These are phyloP conservation scores for Scelioninae gen. 1 DNA, from an alignment of 2,888 invertebrate genomes.

Conservation along the genomic window DNA sequence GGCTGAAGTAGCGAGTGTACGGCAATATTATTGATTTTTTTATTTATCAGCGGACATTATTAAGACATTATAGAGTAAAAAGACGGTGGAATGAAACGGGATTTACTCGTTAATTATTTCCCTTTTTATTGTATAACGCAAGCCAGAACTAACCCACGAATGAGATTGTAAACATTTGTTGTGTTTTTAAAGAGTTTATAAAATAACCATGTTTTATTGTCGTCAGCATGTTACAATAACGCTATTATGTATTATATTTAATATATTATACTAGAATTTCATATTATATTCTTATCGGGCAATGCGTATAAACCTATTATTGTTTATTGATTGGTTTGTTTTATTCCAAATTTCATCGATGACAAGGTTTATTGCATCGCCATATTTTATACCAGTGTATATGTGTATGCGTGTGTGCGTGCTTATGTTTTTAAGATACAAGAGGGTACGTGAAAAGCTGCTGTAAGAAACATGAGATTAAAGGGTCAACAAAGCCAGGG, in stretches of 20 bases:
- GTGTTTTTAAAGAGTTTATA: slow-evolving; percentile 83
- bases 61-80: slow-evolving; percentile 15
- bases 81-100: slow-evolving; percentile 69
- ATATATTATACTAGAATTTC: slow-evolving; percentile 58
- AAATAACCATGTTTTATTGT: slow-evolving; percentile 82
- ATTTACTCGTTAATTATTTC: slow-evolving; percentile 21
- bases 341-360: too few relatives aligned
- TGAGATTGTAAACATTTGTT: slow-evolving; percentile 83
- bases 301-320: background rate
- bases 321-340: too few relatives aligned
- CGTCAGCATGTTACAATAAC: slow-evolving; percentile 82
- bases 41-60: background rate
- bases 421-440: too few relatives aligned
- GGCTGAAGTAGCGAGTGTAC: slow-evolving; percentile 12
- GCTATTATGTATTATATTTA: slow-evolving; percentile 73
- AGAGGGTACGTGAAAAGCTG: too few relatives aligned
- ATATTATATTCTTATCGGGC: slow-evolving; percentile 16
- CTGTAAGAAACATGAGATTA: slow-evolving; percentile 29
- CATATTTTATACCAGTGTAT: slow-evolving; percentile 33
- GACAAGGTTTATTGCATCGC: too few relatives aligned
- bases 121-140: slow-evolving; percentile 72
- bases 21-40: slow-evolving; percentile 32
- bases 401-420: slow-evolving; percentile 32
- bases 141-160: slow-evolving; percentile 81
- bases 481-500: background rate